Evolutionary conservation across 2,797 vertebrate genomes (phyloP), one percentile per base, ranked within the genome.

Genomic region (Pelobates cultripes): DNA sequence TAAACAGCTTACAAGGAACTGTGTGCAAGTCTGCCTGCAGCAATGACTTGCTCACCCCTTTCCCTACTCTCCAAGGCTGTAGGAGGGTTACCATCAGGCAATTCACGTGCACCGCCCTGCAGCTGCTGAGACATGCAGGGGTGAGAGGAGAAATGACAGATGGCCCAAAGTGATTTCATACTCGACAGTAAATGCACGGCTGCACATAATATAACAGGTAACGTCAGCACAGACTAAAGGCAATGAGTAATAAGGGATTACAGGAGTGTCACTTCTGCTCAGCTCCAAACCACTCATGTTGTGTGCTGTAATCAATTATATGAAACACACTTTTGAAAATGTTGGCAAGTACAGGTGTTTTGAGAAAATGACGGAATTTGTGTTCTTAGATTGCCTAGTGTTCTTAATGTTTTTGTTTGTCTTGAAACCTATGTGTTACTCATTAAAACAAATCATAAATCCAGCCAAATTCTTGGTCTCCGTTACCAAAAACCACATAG

Each of bases 111-210:
- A 45, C 17, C 66, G 13, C 73, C 69, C 80, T 57, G 61, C 80
- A 82, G 80, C 61, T 55, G 43, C 73, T 45, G 45, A 45, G 45
- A 77, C 60, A 78, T 13, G 63, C 69, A 73, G 0, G 17, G 75
- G 41, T 17, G 47, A 77, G 60, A 14, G 61, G 15, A n/a, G 75
- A 77, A 45, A 73, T 82, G 80, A 77, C 75, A 82, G 45, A 61
- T 47, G 70, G 70, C 80, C 63, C 69, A 67, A 47, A 73, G 69
- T 15, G 53, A 43, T 81, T 42, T 44, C 28, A 75, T 41, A 75
- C 64, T 63, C 67, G 47, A 60, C 69, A 72, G 61, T 43, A 73
- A 74, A 77, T 67, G 69, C 47, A 67, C 12, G 42, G 13, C 42
- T 57, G 55, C 55, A 57, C 47, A 51, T 51, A 5, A 10, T 57